Evolutionary conservation across 64 coral and sea anemone genomes (phyloP), one percentile per base, ranked within the genome.

Genomic region (Stichodactyla mertensii): DNA sequence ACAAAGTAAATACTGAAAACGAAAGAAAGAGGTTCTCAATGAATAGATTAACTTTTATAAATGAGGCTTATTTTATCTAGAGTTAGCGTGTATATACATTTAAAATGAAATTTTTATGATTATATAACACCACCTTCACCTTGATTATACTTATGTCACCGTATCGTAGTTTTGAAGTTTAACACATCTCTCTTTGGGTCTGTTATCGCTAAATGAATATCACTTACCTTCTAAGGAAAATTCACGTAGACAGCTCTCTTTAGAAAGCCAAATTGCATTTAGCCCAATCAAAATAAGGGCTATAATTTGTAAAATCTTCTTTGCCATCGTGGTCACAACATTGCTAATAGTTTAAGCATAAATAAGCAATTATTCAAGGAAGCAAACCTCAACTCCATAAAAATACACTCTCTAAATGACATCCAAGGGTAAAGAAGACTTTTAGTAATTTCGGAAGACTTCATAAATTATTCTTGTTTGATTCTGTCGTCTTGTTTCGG

Each of bases 401-500:
- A n/a, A 66, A 66, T 45, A 22, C 9, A 10, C 19, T n/a, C 20
- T 66, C 19, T n/a, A n/a, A 5, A 66, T 66, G 19, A 66, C 62
- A 66, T 66, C 62, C 62, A 66, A n/a, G 19, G 20, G 18, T 66
- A 66, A 66, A 66, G 62, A 66, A n/a, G 18, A 18, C 12, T 66
- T 66, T 66, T 66, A 66, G 62, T n/a, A 66, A 66, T 66, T 66
- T n/a, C 22, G 22, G 5, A 22, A 66, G 62, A 66, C 62, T 66
- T 66, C 62, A 66, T 66, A 20, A 66, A 66, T 66, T 66, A 66
- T 66, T n/a, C 62, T 22, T 66, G 62, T 66, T 66, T 66, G 62
- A 66, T 66, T 9, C 62, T 66, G 62, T 66, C 62, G 62, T 22
- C 14, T 62, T 62, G 13, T 66, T 66, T n/a, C 62, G 22, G 62